A percentile compares a stretch with the other conserved stretches of the same genome.
These are phyloP conservation scores for Sus scrofa DNA, from an alignment of 2,113 vertebrate species.

Conservation along the genomic window DNA sequence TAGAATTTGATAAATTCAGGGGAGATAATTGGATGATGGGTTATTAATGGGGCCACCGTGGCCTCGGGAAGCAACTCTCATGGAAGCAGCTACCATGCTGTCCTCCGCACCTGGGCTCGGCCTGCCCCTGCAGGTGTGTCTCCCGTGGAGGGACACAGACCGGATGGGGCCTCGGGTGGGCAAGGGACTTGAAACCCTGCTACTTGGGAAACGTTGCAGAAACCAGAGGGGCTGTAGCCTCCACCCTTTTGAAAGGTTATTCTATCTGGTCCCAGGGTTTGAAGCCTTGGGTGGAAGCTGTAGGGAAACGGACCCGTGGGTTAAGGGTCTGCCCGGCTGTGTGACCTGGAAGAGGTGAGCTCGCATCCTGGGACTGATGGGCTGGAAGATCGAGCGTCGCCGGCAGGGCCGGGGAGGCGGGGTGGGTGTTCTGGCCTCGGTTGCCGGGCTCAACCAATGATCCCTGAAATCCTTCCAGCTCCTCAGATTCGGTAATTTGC, in stretches of 20 bases:
- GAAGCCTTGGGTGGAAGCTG: neutral
- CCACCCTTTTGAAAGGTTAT: neutral
- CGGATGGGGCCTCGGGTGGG: neutral
- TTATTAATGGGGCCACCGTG: neutral
- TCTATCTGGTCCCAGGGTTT: neutral
- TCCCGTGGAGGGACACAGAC: neutral
- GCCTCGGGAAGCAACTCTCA: neutral
- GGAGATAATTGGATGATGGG: neutral
- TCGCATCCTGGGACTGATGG: neutral
- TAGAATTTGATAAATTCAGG: neutral
- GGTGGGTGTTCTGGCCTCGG: neutral
- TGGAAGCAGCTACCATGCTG: fast-evolving
- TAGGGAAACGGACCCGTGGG: neutral
- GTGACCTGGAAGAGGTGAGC: neutral
- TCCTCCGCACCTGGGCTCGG: no score
- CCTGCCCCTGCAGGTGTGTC: neutral
- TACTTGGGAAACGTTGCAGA: neutral
- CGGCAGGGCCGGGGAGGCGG: neutral
- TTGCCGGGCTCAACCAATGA: neutral
- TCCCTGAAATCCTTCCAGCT: neutral
- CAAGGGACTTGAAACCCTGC: no score
- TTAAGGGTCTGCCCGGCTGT: neutral
- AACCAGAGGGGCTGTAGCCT: neutral
- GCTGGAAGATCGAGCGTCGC: no score
- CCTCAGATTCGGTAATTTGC: neutral